Percentiles rank a stretch among this genome's conserved stretches.
These are phyloP conservation scores for Cyclophora albipunctata DNA, from an alignment of 2,888 invertebrate species.

Conservation along the genomic window DNA sequence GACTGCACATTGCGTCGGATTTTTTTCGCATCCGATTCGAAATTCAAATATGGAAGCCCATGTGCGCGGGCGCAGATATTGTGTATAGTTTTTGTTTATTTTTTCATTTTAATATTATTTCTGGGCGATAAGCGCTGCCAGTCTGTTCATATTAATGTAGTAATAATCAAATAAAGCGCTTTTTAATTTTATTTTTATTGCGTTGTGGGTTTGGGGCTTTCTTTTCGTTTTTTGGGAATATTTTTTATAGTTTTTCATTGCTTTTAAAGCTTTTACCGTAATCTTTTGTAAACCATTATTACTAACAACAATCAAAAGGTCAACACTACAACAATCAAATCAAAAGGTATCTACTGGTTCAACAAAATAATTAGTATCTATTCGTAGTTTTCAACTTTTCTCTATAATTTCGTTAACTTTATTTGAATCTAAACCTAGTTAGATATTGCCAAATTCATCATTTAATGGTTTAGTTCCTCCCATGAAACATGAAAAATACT, in stretches of 20 bases:
- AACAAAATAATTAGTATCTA: too few relatives aligned
- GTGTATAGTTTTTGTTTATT: conserved; percentile 39
- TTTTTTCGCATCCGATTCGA: conserved; percentile 73
- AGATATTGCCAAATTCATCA: too few relatives aligned
- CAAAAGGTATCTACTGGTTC: too few relatives aligned
- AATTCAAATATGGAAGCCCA: conserved; percentile 62
- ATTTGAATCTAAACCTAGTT: too few relatives aligned
- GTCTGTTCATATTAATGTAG: conserved; percentile 30
- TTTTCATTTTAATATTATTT: conserved; percentile 27
- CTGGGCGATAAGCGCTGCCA: conserved; percentile 40
- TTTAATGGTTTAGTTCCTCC: too few relatives aligned
- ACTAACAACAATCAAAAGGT: too few relatives aligned
- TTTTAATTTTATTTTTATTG: conserved; percentile 16
- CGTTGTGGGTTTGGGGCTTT: conserved; percentile 3
- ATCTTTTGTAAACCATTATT: too few relatives aligned
- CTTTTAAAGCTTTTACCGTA: too few relatives aligned
- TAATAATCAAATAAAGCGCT: conserved; percentile 39
- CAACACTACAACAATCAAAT: too few relatives aligned
- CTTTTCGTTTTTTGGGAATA: not conserved
- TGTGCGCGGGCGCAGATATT: conserved; percentile 53
- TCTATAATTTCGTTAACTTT: too few relatives aligned
- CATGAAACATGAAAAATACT: too few relatives aligned
- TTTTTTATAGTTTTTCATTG: not conserved
- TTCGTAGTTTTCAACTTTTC: too few relatives aligned
- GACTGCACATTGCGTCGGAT: conserved; percentile 62